Percentiles rank a stretch among this genome's conserved stretches.
phyloP scores from a whole-genome alignment of 2,797 vertebrate genomes.

The Agapornis canus region DNA sequence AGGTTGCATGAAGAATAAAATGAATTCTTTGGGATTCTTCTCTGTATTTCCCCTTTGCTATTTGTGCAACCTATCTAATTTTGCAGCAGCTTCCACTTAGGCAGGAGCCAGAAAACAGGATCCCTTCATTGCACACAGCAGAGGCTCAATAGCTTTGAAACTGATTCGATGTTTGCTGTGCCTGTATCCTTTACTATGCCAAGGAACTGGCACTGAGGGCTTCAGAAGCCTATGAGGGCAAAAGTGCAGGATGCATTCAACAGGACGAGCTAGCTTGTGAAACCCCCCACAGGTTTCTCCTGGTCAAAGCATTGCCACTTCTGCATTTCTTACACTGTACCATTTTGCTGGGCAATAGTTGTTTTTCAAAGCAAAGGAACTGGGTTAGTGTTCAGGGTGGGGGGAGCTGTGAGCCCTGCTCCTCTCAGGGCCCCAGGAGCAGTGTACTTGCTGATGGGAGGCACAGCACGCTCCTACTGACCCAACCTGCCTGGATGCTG shows the following conservation, averaged over 20 bases:
- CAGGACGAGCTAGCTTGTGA: neutral
- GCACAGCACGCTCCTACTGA: neutral
- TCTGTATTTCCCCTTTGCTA: neutral
- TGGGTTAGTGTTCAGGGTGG: neutral
- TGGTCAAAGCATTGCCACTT: neutral
- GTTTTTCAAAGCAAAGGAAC: neutral
- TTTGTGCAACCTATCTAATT: neutral
- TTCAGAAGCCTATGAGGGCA: neutral
- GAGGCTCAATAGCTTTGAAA: neutral
- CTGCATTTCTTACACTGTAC: neutral
- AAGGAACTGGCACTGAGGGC: neutral
- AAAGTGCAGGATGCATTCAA: neutral
- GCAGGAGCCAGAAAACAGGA: neutral
- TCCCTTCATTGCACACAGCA: neutral
- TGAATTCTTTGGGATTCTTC: neutral
- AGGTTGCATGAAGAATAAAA: neutral
- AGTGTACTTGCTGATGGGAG: neutral
- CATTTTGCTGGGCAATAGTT: neutral
- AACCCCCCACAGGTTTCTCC: neutral
- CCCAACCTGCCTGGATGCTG: neutral
- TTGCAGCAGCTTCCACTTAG: neutral
- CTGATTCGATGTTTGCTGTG: neutral
- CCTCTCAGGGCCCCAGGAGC: neutral
- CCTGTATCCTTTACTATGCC: neutral
- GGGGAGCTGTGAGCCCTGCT: neutral